phyloP scores from a whole-genome alignment of 2,888 invertebrate genomes.

The Tetragnatha montana region DNA sequence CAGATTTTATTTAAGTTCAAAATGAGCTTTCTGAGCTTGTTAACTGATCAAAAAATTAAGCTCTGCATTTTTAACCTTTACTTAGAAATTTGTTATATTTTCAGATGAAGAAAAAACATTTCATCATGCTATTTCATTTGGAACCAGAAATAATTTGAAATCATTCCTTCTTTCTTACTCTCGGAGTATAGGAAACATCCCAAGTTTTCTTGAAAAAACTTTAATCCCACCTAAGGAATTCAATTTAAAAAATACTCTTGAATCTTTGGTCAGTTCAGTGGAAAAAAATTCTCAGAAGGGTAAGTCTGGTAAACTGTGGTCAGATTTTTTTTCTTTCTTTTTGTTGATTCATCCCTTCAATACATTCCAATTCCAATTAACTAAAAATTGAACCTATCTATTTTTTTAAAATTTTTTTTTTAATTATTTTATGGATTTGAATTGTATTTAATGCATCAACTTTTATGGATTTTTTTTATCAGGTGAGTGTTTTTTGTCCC shows the following conservation, averaged over 20 bases:
- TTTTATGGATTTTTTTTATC: too few species aligned
- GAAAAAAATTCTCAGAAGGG: not conserved
- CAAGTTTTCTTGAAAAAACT: not conserved
- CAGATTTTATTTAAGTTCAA: not conserved
- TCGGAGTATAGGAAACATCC: not conserved
- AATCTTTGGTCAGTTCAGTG: not conserved
- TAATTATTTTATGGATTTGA: too few species aligned
- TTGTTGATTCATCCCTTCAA: too few species aligned
- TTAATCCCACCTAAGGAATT: not conserved
- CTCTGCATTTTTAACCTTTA: not conserved
- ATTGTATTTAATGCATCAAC: too few species aligned
- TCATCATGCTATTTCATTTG: conserved; percentile 19
- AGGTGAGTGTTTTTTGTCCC: too few species aligned
- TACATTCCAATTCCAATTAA: too few species aligned
- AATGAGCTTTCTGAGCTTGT: not conserved
- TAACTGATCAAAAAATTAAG: not conserved
- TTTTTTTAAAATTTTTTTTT: too few species aligned
- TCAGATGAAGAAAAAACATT: conserved; percentile 25
- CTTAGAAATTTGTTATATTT: not conserved
- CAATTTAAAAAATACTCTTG: not conserved
- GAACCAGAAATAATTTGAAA: not conserved
- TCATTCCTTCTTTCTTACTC: not conserved
- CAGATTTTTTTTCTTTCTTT: not conserved
- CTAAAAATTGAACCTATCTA: too few species aligned
- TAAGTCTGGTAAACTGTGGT: too few species aligned